Percentiles rank a stretch among this genome's conserved stretches.
phyloP scores from a whole-genome alignment of 2,797 vertebrate genomes.

The Avahi laniger region DNA sequence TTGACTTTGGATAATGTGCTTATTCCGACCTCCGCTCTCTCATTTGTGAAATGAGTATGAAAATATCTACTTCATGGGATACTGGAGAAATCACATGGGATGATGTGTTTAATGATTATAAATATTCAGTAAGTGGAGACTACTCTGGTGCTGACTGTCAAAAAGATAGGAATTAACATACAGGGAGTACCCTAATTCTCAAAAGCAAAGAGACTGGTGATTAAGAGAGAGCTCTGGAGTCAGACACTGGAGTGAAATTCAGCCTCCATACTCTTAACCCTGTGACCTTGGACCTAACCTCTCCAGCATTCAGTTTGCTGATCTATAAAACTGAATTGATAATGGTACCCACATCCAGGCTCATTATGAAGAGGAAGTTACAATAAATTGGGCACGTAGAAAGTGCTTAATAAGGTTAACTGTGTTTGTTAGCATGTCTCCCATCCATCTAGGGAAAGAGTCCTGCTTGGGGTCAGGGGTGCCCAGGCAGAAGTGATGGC shows the following conservation, averaged over 20 bases:
- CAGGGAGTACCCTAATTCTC: background rate
- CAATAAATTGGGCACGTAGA: background rate
- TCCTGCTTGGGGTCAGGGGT: background rate
- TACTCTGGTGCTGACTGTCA: background rate
- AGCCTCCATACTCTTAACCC: background rate
- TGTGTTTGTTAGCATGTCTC: background rate
- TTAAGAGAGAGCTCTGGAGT: background rate
- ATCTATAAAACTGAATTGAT: background rate
- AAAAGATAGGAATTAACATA: background rate
- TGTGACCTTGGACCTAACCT: background rate
- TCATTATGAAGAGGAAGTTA: background rate
- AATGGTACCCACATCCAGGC: background rate
- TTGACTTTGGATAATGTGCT: background rate
- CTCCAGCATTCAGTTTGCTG: background rate
- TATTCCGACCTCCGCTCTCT: background rate
- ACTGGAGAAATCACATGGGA: background rate
- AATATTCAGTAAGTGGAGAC: background rate
- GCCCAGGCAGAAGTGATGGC: background rate
- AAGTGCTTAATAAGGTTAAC: background rate
- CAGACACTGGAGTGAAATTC: background rate
- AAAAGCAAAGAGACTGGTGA: background rate
- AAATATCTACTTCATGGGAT: background rate
- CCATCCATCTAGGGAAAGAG: background rate
- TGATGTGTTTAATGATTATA: background rate
- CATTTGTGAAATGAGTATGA: conserved; percentile 10